Conservation (phyloP, 2,797 vertebrate species). For the Poliocrania exsul region DNA sequence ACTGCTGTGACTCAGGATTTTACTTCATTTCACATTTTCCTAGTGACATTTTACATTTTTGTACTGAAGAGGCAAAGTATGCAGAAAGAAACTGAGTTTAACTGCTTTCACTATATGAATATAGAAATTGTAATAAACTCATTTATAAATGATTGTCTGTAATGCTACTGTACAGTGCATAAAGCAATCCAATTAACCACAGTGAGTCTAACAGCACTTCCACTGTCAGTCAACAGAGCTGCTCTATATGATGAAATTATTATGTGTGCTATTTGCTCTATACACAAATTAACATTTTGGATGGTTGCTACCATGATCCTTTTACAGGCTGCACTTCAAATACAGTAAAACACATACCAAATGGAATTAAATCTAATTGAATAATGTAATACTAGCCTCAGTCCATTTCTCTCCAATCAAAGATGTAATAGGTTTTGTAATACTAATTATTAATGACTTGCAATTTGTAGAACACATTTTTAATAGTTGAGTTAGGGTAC, state of each 20-base stretch:
- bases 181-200: constrained; percentile 53
- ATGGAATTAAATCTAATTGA: constrained; percentile 42
- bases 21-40: not conserved
- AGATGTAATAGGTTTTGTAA: constrained; percentile 39
- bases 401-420: constrained; percentile 43
- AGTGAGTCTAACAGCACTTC: constrained; percentile 36
- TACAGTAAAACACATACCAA: constrained; percentile 39
- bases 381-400: constrained; percentile 45
- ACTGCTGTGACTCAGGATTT: not conserved
- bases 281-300: constrained; percentile 69
- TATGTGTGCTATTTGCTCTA: constrained; percentile 47
- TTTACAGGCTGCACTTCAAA: constrained; percentile 37
- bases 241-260: constrained; percentile 49
- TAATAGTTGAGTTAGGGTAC: constrained; percentile 10
- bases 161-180: not conserved
- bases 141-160: constrained; percentile 26
- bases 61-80: not conserved
- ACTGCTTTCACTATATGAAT: not conserved
- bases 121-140: not conserved
- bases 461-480: constrained; percentile 29
- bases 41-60: not conserved
- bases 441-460: constrained; percentile 53
- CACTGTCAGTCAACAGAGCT: constrained; percentile 53
- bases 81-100: not conserved
- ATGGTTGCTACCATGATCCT: constrained; percentile 32